Evolutionary conservation across 1,140 invertebrate species (phyloP), one percentile per base, ranked within the genome.

Genomic region (Panagrolaimus sp.): DNA sequence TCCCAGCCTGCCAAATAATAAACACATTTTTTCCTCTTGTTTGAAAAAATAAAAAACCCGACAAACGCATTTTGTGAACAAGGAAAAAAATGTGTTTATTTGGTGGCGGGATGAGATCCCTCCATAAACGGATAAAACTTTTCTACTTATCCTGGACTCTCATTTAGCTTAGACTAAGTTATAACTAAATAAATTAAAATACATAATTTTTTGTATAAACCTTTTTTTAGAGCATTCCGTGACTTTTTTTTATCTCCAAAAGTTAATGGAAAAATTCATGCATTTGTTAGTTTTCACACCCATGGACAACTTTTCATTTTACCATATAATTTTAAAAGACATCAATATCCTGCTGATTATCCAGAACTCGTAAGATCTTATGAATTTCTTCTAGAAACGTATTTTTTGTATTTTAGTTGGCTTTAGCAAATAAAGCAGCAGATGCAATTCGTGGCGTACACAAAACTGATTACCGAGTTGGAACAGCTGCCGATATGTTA

Each of bases 241-340:
- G 79, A 80, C 51, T 81, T 80, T 61, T 53, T 80, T 14, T 44
- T 74, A 23, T 74, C 76, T 1, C 42, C n/a, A 14, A 74, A 80
- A 63, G 71, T 81, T 20, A 71, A 78, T 62, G 72, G 68, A 13
- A 71, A 71, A 13, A 69, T 80, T n/a, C 63, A 78, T 44, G 78
- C 79, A 25, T 31, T 79, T 13, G 69, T 80, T 13, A 74, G 68
- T n/a, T 61, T 80, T 64, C 78, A 80, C 51, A 80, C 78, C n/a
- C 78, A 80, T 47, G 78, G 78, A n/a, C 78, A 80, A 62, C 44
- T 80, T 7, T 79, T 81, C 53, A 79, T 80, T 65, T 63, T 81
- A 16, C 79, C 78, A 16, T 80, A 76, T 63, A 80, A 80, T 63
- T 70, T 72, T 63, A 66, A 72, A 27, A 70, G 71, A 23, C 69